Evolutionary conservation across 2,113 vertebrate species (phyloP), one percentile per base, ranked within the genome.

Genomic region (Chionodraco myersi): DNA sequence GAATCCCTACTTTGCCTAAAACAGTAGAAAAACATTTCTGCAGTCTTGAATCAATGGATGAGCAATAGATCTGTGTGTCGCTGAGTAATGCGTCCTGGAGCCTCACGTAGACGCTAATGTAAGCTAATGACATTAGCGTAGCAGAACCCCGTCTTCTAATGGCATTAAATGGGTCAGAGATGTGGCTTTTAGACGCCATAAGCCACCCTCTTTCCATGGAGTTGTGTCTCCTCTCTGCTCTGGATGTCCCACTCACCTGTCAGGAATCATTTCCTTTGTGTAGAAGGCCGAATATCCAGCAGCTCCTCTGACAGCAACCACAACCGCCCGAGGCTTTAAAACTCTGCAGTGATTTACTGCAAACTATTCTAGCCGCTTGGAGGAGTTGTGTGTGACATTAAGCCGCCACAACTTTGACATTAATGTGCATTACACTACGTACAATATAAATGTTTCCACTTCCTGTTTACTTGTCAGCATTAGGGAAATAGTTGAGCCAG

Each of bases 71-170:
- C 34, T 21, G 1, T 21, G 56, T 53, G 30, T 53, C 62, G 3
- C 82, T 90, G 85, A 92, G 88, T 88, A 85, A 88, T 93, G 75
- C 85, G 87, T 76, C 36, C 74, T 47, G 53, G 73, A 45, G 62
- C 61, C 41, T 75, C 65, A 57, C 78, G 52, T 68, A 61, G 72
- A 58, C n/a, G 54, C 47, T 85, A 54, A 87, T 45, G 57, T 68
- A n/a, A 48, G 34, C 71, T 66, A 79, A 82, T 82, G 72, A 67
- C 56, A 77, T 90, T 90, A 89, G 71, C 72, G 77, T 81, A 74
- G 75, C 79, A 69, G 80, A 90, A 83, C 1, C 51, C 10, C 23
- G 23, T 63, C 75, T 72, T 80, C 68, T 90, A 82, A 88, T 80
- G 89, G 80, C 86, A 77, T 84, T 68, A 75, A 83, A 88, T 82